These are phyloP conservation scores for Aquatica leii DNA, from an alignment of 2,888 invertebrate genomes.

Conservation along the genomic window DNA sequence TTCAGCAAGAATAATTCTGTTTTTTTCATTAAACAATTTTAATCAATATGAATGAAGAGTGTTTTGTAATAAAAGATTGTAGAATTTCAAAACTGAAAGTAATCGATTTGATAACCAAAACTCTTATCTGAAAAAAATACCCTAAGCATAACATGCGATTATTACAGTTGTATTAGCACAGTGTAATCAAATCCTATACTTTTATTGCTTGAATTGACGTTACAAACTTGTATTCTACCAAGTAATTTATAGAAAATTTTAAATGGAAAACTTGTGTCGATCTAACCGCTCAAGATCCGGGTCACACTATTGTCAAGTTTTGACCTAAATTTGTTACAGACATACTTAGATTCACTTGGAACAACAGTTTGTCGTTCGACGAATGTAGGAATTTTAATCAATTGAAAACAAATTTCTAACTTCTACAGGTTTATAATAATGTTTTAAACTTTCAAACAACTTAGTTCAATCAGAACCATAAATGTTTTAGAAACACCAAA, in stretches of 20 bases:
- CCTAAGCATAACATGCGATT: no score
- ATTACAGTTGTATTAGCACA: no score
- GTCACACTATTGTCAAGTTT: background rate
- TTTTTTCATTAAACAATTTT: slow-evolving; percentile 15
- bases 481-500: no score
- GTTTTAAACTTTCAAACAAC: no score
- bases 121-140: no score
- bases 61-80: slow-evolving; percentile 11
- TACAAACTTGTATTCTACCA: no score
- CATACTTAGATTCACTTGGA: background rate
- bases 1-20: slow-evolving; percentile 16
- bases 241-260: no score
- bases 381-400: background rate
- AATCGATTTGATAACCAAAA: no score
- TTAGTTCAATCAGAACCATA: no score
- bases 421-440: background rate
- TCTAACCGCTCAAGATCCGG: background rate
- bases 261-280: slow-evolving; percentile 6
- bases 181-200: no score
- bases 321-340: slow-evolving; percentile 10
- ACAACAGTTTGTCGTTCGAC: slow-evolving; percentile 2
- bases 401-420: background rate
- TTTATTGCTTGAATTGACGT: no score
- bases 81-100: slow-evolving; percentile 36
- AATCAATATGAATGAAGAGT: slow-evolving; percentile 17